Percentiles rank a stretch among this genome's conserved stretches.
Conservation (phyloP, 2,797 vertebrate genomes). For the Parotocinclus haroldoi region DNA sequence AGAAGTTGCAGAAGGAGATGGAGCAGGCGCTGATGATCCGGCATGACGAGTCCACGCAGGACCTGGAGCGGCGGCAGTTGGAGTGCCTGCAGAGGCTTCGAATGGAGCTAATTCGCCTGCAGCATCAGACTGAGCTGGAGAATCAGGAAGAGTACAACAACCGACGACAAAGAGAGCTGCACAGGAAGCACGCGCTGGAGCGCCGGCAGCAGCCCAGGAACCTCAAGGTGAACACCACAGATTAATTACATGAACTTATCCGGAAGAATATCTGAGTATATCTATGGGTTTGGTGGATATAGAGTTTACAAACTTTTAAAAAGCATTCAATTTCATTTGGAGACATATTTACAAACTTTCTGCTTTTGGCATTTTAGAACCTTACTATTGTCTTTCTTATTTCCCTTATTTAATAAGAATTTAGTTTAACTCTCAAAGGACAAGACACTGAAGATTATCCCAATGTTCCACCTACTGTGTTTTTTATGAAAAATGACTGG, state of each 20-base stretch:
- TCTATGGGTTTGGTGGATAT: no score
- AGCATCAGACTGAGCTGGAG: conserved; percentile 98
- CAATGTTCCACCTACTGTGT: no score
- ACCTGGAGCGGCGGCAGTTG: conserved; percentile 93
- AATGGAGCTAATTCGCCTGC: conserved; percentile 96
- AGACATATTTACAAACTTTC: no score
- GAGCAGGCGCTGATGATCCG: conserved; percentile 97
- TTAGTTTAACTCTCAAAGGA: no score
- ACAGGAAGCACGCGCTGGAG: conserved; percentile 97
- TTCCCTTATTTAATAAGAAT: no score
- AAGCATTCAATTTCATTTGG: no score
- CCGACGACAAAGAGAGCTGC: conserved; percentile 92
- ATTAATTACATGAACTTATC: background rate
- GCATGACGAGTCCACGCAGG: conserved; percentile 96
- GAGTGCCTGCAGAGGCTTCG: conserved; percentile 94
- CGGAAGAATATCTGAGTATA: no score
- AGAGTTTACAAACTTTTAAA: no score
- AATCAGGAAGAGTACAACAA: conserved; percentile 99
- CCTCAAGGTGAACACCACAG: conserved; percentile 75
- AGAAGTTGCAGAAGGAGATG: conserved; percentile 97
- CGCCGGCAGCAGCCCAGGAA: conserved; percentile 98
- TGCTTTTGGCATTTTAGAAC: no score
- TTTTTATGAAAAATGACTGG: no score
- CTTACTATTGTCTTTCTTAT: no score
- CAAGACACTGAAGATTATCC: no score